Percentiles rank a stretch among this genome's conserved stretches.
phyloP scores from a whole-genome alignment of 2,888 invertebrate species.

The Tuta absoluta region DNA sequence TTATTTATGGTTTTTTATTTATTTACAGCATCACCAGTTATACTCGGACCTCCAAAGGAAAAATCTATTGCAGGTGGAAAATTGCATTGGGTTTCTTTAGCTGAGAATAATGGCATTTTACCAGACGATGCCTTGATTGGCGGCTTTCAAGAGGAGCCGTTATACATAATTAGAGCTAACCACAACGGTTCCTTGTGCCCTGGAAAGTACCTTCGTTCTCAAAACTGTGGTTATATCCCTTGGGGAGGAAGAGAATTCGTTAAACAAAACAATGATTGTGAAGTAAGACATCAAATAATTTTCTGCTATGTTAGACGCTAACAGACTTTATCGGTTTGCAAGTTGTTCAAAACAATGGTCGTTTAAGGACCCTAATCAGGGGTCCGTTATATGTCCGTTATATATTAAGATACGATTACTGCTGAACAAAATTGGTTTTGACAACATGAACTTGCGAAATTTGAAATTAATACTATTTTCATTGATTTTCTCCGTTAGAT shows the following conservation, averaged over 20 bases:
- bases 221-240: slow-evolving; percentile 85
- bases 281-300: slow-evolving; percentile 69
- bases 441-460: too few relatives aligned
- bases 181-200: slow-evolving; percentile 89
- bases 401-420: too few relatives aligned
- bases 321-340: too few relatives aligned
- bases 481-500: too few relatives aligned
- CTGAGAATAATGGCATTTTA: slow-evolving; percentile 76
- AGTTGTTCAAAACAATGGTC: too few relatives aligned
- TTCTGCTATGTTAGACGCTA: neutral
- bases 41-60: slow-evolving; percentile 35
- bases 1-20: neutral
- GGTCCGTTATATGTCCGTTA: too few relatives aligned
- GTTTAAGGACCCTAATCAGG: too few relatives aligned
- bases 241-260: slow-evolving; percentile 88
- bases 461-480: too few relatives aligned
- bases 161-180: slow-evolving; percentile 85
- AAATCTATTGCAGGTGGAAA: slow-evolving; percentile 57
- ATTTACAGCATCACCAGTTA: slow-evolving; percentile 41
- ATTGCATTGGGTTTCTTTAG: slow-evolving; percentile 82
- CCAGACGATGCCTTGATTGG: slow-evolving; percentile 87
- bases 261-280: slow-evolving; percentile 82
- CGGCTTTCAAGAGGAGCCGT: slow-evolving; percentile 82
- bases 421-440: too few relatives aligned
- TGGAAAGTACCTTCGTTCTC: slow-evolving; percentile 88